Evolutionary conservation across 2,888 invertebrate genomes (phyloP), one percentile per base, ranked within the genome.

Genomic region (Entomobrya proxima): DNA sequence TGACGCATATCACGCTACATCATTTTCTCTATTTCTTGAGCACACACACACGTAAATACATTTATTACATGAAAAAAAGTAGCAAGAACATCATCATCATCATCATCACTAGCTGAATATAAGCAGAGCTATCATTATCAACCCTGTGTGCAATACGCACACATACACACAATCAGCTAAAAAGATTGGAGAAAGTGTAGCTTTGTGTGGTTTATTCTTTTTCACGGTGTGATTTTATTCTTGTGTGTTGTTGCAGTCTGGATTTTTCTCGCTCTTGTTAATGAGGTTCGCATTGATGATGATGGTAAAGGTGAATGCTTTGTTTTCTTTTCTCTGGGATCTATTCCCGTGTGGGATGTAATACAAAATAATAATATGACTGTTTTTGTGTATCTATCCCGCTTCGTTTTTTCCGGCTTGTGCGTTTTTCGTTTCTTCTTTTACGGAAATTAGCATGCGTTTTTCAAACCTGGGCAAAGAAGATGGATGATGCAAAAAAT

Each of bases 381-480:
- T 24, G 11, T 40, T 21, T 24, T 13, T 37, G 13, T 6, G 40
- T 7, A n/a, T 13, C 11, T 13, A 15, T 47, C n/a, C n/a, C 13
- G n/a, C n/a, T 15, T 67, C 13, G 21, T 1, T 18, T 67, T 40
- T 40, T 40, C 32, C 11, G 2, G 55, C 24, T n/a, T 6, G 40
- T 7, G 47, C 15, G n/a, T 13, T 47, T 47, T 47, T 47, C 13
- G n/a, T 47, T 15, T 67, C 13, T 21, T 1, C n/a, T 67, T 40
- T 40, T 40, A 32, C 11, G 2, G 55, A 79, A 79, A 79, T 79
- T 79, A 79, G 78, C 78, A 67, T 79, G 67, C 15, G 50, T 50
- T 67, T n/a, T 79, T 52, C 32, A 64, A 79, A 67, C 32, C 37
- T 79, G 67, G 52, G 52, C 69, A 52, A 21, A 52, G 47, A 47